Conservation (phyloP, 2,888 invertebrate genomes). For the Hololepta plana region DNA sequence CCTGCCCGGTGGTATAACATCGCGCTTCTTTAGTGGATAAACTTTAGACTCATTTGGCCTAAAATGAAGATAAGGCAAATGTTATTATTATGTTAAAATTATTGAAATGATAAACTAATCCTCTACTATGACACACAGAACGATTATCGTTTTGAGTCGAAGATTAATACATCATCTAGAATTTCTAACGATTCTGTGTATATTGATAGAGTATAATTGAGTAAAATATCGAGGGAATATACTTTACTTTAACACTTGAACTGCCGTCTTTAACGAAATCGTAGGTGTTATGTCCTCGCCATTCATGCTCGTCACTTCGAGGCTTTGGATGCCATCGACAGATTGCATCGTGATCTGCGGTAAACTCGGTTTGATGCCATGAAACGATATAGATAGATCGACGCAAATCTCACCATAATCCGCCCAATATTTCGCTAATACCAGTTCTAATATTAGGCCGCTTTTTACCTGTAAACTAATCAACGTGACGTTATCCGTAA, state of each 20-base stretch:
- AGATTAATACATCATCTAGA: no score
- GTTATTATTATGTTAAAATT: slow-evolving; percentile 4
- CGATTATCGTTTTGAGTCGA: neutral
- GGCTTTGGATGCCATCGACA: slow-evolving; percentile 52
- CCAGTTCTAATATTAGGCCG: slow-evolving; percentile 68
- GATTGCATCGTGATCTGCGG: slow-evolving; percentile 49
- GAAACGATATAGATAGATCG: slow-evolving; percentile 63
- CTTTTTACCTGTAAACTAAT: slow-evolving; percentile 62
- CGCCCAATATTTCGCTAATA: slow-evolving; percentile 90
- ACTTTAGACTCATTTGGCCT: slow-evolving; percentile 74
- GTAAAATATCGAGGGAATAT: no score
- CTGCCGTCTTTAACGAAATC: slow-evolving; percentile 55
- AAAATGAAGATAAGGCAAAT: slow-evolving; percentile 20
- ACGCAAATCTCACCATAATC: slow-evolving; percentile 61
- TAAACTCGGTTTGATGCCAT: slow-evolving; percentile 58
- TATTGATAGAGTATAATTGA: no score
- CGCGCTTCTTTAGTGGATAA: slow-evolving; percentile 56
- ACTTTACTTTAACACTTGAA: slow-evolving; percentile 50
- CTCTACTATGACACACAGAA: slow-evolving; percentile 2
- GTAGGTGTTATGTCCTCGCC: slow-evolving; percentile 65
- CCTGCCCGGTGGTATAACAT: slow-evolving; percentile 69
- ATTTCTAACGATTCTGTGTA: no score
- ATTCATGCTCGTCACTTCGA: slow-evolving; percentile 52
- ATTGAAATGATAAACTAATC: slow-evolving; percentile 1
- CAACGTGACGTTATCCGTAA: slow-evolving; percentile 47